These are phyloP conservation scores for Limenitis arthemis DNA, from an alignment of 2,888 invertebrate species.

Conservation along the genomic window DNA sequence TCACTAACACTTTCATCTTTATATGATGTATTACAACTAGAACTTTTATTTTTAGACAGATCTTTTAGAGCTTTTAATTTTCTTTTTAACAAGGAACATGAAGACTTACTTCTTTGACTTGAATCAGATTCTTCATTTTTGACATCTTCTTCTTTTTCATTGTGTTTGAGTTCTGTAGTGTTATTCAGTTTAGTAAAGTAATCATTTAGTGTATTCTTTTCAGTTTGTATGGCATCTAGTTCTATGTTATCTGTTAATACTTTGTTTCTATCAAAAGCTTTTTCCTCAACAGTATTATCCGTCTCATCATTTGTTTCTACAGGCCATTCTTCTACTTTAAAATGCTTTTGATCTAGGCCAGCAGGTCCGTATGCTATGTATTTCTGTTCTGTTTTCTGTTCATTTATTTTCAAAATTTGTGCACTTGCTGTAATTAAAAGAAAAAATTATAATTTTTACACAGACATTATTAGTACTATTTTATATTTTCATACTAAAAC, in stretches of 20 bases:
- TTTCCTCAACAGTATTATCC: background rate
- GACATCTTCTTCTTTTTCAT: background rate
- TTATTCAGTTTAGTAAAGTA: background rate
- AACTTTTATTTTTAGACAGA: conserved; percentile 17
- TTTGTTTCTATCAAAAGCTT: background rate
- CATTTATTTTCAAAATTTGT: background rate
- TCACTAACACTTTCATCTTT: conserved; percentile 22
- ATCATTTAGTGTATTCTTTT: background rate
- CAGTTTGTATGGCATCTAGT: background rate
- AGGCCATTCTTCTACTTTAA: conserved; percentile 3
- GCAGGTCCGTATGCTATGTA: conserved; percentile 14
- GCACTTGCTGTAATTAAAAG: background rate
- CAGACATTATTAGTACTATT: too few relatives aligned
- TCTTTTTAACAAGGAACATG: conserved; percentile 26
- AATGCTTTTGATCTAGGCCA: background rate
- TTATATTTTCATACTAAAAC: too few relatives aligned
- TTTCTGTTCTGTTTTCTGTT: background rate
- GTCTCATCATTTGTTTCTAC: background rate
- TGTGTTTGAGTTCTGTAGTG: background rate
- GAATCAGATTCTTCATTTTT: background rate
- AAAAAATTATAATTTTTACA: too few relatives aligned
- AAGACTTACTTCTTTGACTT: conserved; percentile 6
- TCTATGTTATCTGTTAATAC: background rate
- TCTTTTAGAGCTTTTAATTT: conserved; percentile 26
- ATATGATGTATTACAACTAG: conserved; percentile 30